Evolutionary conservation across 1,140 invertebrate genomes (phyloP).

Genomic region (Hestina assimilis): DNA sequence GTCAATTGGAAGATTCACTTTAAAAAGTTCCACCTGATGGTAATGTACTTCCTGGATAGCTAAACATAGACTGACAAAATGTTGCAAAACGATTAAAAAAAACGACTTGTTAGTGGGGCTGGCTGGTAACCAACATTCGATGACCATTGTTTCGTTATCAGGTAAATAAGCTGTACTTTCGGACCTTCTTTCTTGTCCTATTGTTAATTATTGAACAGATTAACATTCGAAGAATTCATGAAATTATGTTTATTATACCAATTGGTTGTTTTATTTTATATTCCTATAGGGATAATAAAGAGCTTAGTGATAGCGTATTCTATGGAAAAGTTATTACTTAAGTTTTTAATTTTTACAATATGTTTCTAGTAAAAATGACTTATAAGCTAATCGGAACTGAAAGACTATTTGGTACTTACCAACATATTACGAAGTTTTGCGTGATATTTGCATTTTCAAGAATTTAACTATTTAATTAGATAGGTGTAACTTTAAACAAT

Average conservation of each 20-base stretch:
- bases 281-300: not conserved
- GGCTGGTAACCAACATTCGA: not conserved
- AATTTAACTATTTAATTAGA: no score
- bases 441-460: no score
- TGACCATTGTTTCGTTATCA: slow-evolving; percentile 14
- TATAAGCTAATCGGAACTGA: no score
- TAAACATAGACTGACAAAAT: not conserved
- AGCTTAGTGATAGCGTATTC: no score
- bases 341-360: no score
- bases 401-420: no score
- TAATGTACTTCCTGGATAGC: not conserved
- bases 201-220: slow-evolving; percentile 23
- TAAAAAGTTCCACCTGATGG: not conserved
- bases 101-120: not conserved
- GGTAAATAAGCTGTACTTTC: slow-evolving; percentile 4
- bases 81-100: not conserved
- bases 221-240: slow-evolving; percentile 8
- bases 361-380: no score
- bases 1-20: not conserved
- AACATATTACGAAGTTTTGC: no score
- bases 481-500: no score
- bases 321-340: no score
- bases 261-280: not conserved
- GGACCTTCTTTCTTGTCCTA: slow-evolving; percentile 12
- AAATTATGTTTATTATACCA: slow-evolving; percentile 4